phyloP scores from a whole-genome alignment of 2,888 invertebrate genomes.

The Nomada goodeniana region DNA sequence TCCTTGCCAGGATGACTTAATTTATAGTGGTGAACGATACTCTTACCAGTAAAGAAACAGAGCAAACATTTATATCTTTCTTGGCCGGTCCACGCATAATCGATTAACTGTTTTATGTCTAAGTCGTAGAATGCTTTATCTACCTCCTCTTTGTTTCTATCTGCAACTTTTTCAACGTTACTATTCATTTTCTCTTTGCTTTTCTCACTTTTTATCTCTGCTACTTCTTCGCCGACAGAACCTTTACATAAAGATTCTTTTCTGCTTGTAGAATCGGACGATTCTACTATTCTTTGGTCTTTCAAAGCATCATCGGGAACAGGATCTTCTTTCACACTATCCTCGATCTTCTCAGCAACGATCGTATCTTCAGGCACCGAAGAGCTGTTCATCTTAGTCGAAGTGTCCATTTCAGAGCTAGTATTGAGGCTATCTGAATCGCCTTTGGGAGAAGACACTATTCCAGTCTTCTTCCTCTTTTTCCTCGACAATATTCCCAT shows the following conservation, averaged over 20 bases:
- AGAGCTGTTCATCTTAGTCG: background rate
- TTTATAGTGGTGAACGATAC: conserved; percentile 89
- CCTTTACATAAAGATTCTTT: background rate
- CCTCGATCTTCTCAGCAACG: background rate
- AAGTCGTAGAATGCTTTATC: conserved; percentile 46
- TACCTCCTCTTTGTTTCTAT: background rate
- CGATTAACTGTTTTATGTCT: conserved; percentile 63
- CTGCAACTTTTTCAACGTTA: background rate
- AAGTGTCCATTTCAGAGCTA: conserved; percentile 9
- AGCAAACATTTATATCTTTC: conserved; percentile 86
- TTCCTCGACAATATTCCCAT: conserved; percentile 77
- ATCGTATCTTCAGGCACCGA: background rate
- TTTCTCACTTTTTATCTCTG: background rate
- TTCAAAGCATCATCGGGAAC: background rate
- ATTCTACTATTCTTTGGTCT: background rate
- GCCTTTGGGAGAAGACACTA: background rate
- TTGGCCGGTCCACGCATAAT: conserved; percentile 76
- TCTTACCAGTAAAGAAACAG: conserved; percentile 87
- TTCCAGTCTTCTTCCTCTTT: conserved; percentile 66
- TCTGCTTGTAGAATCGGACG: background rate
- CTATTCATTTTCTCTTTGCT: background rate
- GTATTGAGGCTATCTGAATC: conserved; percentile 1
- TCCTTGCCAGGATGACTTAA: conserved; percentile 88
- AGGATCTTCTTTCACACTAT: background rate
- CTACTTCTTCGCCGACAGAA: background rate